Conservation (phyloP, 2,113 vertebrate genomes). For the Hiodon alosoides region DNA sequence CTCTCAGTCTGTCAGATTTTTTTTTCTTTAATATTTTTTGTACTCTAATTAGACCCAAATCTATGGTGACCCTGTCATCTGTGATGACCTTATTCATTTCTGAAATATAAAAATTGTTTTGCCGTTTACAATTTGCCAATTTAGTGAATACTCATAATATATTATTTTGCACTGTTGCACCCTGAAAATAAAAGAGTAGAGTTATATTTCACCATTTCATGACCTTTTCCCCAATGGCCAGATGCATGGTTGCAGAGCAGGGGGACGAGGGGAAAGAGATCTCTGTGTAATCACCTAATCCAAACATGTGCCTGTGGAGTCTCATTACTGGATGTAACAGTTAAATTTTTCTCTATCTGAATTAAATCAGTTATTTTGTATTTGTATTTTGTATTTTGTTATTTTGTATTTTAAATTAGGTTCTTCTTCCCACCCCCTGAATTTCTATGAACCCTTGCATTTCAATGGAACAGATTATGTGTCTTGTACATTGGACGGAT, state of each 20-base stretch:
- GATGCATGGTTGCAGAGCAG: constrained; percentile 12
- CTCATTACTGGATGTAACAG: constrained; percentile 65
- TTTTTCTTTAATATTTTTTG: constrained; percentile 48
- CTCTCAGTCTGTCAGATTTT: constrained; percentile 29
- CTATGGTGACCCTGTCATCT: constrained; percentile 42
- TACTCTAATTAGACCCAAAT: constrained; percentile 47
- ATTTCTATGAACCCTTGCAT: constrained; percentile 30
- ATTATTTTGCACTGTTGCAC: constrained; percentile 59
- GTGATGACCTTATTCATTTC: constrained; percentile 49
- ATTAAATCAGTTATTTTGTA: constrained; percentile 62
- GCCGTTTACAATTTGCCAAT: constrained; percentile 63
- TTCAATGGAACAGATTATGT: constrained; percentile 42
- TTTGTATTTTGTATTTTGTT: constrained; percentile 32
- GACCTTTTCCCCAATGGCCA: constrained; percentile 50
- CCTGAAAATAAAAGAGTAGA: constrained; percentile 48
- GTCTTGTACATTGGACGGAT: constrained; percentile 50
- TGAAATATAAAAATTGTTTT: constrained; percentile 61
- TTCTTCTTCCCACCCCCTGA: constrained; percentile 52
- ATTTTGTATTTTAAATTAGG: constrained; percentile 52
- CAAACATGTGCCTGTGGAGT: constrained; percentile 67
- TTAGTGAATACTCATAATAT: constrained; percentile 68
- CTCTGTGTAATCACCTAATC: constrained; percentile 70
- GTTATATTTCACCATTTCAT: constrained; percentile 53
- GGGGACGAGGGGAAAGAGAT: constrained; percentile 21
- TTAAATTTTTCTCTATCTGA: constrained; percentile 67